Evolutionary conservation across 2,113 vertebrate species (phyloP).

Genomic region (Leucoraja erinaceus): DNA sequence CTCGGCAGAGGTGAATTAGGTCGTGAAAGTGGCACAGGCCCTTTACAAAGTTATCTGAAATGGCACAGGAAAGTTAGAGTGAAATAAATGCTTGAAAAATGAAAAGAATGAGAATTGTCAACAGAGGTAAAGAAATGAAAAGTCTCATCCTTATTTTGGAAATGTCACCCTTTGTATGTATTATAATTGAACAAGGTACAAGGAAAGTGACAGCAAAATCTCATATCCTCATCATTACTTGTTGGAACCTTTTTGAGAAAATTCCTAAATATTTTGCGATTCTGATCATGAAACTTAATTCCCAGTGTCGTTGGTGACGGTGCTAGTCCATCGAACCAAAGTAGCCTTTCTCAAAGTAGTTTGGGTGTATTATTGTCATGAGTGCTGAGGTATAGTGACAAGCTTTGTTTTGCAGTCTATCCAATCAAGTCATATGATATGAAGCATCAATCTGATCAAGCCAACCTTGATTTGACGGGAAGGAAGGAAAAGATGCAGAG

Average conservation of each 20-base stretch:
- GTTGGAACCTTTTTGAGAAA: neutral
- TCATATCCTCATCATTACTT: neutral
- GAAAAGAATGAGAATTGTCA: neutral
- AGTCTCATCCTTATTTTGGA: neutral
- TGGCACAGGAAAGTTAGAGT: neutral
- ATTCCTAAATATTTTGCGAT: neutral
- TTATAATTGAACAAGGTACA: neutral
- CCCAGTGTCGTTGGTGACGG: neutral
- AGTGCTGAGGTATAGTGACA: too few relatives aligned
- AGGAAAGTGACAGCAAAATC: neutral
- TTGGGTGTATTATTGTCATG: too few relatives aligned
- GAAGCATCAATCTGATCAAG: too few relatives aligned
- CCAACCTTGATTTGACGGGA: too few relatives aligned
- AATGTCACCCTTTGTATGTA: neutral
- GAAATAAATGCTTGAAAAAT: neutral
- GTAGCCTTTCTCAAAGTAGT: neutral
- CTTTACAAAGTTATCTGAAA: neutral
- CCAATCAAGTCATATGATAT: too few relatives aligned
- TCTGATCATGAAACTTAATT: neutral
- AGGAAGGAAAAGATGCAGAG: too few relatives aligned
- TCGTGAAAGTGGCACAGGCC: too few relatives aligned
- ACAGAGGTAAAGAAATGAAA: neutral
- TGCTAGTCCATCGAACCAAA: neutral
- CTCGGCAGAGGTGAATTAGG: too few relatives aligned
- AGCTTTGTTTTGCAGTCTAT: too few relatives aligned